Base-by-base conservation (phyloP, 1,140 invertebrate species). In the Drosophila pallidifrons region DNA sequence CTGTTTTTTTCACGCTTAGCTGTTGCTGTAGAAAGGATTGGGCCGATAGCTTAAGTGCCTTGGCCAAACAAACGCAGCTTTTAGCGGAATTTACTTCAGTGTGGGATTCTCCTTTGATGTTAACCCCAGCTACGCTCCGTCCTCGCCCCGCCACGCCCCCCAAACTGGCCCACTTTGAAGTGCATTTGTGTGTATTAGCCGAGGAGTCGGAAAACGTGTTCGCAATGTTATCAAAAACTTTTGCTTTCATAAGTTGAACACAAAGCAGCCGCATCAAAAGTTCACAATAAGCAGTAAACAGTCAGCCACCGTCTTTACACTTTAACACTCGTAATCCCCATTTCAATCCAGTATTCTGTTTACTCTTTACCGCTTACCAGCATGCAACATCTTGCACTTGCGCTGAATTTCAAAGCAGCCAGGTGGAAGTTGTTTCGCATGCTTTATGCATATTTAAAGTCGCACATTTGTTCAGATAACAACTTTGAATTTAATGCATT, bases 51-150 rank as follows among this genome's bases (percentile, higher is more conserved):
- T 69, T 69, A 69, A 69, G 66, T 60, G 66, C 66, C 66, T 69
- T 58, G 32, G 66, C 66, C 52, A 58, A 69, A 69, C 66, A 69
- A 69, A 52, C 35, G 67, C 13, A 70, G 71, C 71, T 68, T 74
- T 74, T 74, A 74, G 47, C 57, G 65, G 49, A 60, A 74, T 74
- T 74, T 68, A 67, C 57, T 60, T 61, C 47, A n/a, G 43, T 67
- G 46, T 55, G 65, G 43, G 13, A 51, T 67, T 32, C 57, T 13
- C 46, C 71, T 67, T 67, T 74, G 71, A 74, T 74, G 65, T 74
- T 60, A 13, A 8, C n/a, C 32, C 3, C 13, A 13, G 20, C 20
- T 20, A 20, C 20, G 1, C 20, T 20, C 20, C 3, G 20, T 32
- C 13, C 4, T 8, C 7, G 1, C 32, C 15, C 32, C 30, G 35